These are phyloP conservation scores for Crocodylus rhombifer DNA, from an alignment of 2,797 vertebrate genomes.

Conservation along the genomic window DNA sequence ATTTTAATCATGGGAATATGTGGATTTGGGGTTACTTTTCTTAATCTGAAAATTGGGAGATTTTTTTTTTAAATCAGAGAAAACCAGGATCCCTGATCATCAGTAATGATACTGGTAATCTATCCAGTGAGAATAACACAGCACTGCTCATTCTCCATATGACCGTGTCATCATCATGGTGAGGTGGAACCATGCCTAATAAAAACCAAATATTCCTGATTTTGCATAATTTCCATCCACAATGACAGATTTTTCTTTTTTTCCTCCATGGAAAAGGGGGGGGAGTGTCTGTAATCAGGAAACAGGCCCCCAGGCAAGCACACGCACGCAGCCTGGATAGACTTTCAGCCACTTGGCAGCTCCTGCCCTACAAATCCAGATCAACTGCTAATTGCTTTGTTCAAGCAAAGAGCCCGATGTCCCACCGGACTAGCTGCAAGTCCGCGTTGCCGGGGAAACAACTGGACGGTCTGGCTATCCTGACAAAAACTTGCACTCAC, in stretches of 20 bases:
- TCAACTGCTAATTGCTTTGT: not conserved
- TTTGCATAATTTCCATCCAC: not conserved
- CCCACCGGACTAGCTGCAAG: not conserved
- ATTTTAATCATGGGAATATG: too few relatives aligned
- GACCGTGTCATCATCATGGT: not conserved
- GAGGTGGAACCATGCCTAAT: not conserved
- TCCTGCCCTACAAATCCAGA: rapidly evolving
- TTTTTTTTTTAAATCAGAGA: too few relatives aligned
- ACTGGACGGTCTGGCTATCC: not conserved
- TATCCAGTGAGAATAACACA: too few relatives aligned
- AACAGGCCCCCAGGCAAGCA: not conserved
- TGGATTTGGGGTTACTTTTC: too few relatives aligned
- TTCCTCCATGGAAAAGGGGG: not conserved
- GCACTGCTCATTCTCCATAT: too few relatives aligned
- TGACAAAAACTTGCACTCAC: not conserved
- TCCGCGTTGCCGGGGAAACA: not conserved
- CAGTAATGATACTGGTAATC: too few relatives aligned
- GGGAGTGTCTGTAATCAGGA: not conserved
- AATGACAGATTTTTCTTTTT: not conserved
- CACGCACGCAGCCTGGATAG: not conserved
- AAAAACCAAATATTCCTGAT: not conserved
- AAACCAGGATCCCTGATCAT: too few relatives aligned
- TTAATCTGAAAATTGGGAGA: too few relatives aligned
- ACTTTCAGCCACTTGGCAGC: not conserved
- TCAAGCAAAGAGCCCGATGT: rapidly evolving